Evolutionary conservation across 2,888 invertebrate genomes (phyloP).

Genomic region (Allacma fusca): DNA sequence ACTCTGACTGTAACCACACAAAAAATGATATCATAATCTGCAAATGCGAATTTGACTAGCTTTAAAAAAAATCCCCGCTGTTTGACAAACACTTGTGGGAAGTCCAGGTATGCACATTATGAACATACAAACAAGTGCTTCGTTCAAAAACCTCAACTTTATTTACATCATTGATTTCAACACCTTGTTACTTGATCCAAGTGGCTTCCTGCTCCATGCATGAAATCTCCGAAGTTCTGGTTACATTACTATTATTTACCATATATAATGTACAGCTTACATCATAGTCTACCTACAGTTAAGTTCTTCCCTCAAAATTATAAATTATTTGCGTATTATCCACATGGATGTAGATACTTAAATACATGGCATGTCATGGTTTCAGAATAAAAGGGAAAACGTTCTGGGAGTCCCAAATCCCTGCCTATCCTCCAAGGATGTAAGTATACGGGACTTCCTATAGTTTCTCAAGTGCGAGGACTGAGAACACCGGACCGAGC

Average conservation of each 20-base stretch:
- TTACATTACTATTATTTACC: neutral
- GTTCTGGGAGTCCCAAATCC: neutral
- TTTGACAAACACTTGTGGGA: conserved; percentile 16
- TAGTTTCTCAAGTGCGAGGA: neutral
- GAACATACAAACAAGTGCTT: neutral
- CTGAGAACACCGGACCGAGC: neutral
- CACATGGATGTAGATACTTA: neutral
- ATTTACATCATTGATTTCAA: neutral
- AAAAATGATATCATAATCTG: too few species aligned
- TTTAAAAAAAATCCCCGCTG: neutral
- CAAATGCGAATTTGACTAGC: neutral
- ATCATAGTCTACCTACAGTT: neutral
- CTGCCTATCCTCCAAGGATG: too few species aligned
- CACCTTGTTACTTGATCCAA: too few species aligned
- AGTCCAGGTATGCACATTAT: neutral
- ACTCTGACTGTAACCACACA: too few species aligned
- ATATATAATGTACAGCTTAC: neutral
- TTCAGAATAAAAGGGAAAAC: neutral
- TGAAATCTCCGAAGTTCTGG: too few species aligned
- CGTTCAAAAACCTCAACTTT: neutral
- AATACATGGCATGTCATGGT: neutral
- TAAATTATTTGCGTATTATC: conserved; percentile 5
- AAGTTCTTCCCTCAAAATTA: neutral
- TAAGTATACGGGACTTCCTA: too few species aligned
- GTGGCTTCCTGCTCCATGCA: too few species aligned